Evolutionary conservation across 2,113 vertebrate genomes (phyloP), one percentile per base, ranked within the genome.

Genomic region (Jaculus jaculus): DNA sequence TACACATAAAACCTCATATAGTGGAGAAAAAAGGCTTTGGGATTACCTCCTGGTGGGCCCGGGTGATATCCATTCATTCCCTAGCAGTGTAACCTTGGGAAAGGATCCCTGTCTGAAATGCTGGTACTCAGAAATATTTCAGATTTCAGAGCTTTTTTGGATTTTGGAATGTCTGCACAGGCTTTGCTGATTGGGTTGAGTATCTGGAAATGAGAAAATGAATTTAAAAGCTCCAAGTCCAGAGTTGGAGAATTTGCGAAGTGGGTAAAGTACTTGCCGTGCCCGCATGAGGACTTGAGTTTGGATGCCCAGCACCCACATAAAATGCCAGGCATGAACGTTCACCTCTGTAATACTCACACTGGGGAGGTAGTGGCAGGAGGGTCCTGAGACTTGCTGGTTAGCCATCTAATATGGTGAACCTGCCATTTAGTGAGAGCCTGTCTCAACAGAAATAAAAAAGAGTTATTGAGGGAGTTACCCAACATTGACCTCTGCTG

Each of bases 31-130:
- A 66, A 72, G 21, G 23, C 68, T 39, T 63, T 63, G 73, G 61
- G 63, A 74, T 51, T 2, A 2, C 5, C 7, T 30, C 34, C 28
- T 24, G 0, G 0, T 42, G 54, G 63, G 12, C 71, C 69, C 4
- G 30, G 30, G 23, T 82, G 23, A 7, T 32, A 17, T 37, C 20
- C 69, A 23, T 15, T 54, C 32, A 24, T 21, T 58, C 73, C 13
- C 39, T 26, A 47, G 74, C 32, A 15, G 7, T 28, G 24, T 80
- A 75, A 34, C 54, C 17, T 21, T 32, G 84, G 66, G 68, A 17
- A 87, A 87, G 37, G 34, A 42, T 28, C 5, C 58, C 82, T 81
- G 16, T 1, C 23, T 17, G 5, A 71, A 79, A 61, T 72, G 37
- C 63, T 34, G 37, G n/a, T 1, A 30, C 47, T 12, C 51, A 79